Evolutionary conservation across 2,113 vertebrate genomes (phyloP).

Genomic region (Panthera tigris): DNA sequence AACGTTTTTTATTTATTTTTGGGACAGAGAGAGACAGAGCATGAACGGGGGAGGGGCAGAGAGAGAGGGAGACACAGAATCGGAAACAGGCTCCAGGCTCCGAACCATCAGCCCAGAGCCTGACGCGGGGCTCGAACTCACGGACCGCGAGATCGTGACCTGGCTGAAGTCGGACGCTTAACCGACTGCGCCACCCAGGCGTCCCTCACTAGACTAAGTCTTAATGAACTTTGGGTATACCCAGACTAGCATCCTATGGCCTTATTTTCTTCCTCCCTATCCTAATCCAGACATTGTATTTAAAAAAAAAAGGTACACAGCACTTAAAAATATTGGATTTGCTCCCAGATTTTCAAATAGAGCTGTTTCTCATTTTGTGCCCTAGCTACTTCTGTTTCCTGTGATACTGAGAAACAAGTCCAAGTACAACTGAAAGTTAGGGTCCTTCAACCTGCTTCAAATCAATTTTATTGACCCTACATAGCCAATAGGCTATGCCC

Average conservation of each 20-base stretch:
- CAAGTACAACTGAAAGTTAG: background rate
- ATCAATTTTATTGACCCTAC: background rate
- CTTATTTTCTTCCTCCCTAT: background rate
- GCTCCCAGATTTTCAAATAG: background rate
- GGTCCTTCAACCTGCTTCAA: background rate
- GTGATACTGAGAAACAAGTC: background rate
- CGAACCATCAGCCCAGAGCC: too few relatives aligned
- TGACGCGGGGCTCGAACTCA: too few relatives aligned
- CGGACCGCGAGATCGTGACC: too few relatives aligned
- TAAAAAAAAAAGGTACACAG: background rate
- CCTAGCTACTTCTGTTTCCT: background rate
- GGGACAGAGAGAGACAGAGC: too few relatives aligned
- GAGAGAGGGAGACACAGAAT: too few relatives aligned
- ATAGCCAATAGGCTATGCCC: background rate
- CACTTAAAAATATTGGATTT: background rate
- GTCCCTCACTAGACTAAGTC: background rate
- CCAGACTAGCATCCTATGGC: background rate
- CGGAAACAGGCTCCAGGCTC: too few relatives aligned
- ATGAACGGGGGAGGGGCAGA: too few relatives aligned
- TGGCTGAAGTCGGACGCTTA: too few relatives aligned
- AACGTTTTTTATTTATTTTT: too few relatives aligned
- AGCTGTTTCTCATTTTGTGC: background rate
- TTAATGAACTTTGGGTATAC: background rate
- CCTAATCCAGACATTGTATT: background rate
- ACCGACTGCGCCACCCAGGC: too few relatives aligned